Base-by-base conservation (phyloP, 2,113 vertebrate genomes). In the Thalassarche chlororhynchos region DNA sequence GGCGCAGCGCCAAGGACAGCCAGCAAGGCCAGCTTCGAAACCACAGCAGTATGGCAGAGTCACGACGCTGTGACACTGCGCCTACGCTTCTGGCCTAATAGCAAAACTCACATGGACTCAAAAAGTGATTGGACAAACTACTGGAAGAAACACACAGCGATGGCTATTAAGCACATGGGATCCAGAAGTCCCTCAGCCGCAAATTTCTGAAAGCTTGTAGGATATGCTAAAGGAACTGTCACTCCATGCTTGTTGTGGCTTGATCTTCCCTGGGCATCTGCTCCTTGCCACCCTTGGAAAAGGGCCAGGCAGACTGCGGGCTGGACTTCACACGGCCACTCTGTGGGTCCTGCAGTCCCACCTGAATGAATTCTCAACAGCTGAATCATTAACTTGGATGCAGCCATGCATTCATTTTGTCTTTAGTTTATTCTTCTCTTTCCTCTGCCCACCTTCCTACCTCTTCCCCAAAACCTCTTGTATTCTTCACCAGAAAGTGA, bases 21-120 rank as follows among this genome's bases (percentile, higher is more conserved):
- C 38, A 42, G 7, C 17, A 40, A 55, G 36, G 29, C 5, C 17
- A 46, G 29, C 66, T 47, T 25, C 2, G 1, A 29, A 78, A 68
- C 4, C 26, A 19, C 7, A 19, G 12, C 34, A 70, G 24, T 5
- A 42, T 1, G 6, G 46, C 40, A 88, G 36, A 64, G n/a, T 17
- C 32, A 74, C 0, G 1, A 44, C 1, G 11, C 34, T 61, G 17
- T 54, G 28, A 84, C 34, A 66, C 9, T 1, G 0, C 6, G 23
- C 26, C 40, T n/a, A 14, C 1, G 1, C 36, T 70, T 75, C 51
- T 66, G 36, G 25, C 20, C 31, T 66, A 52, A 21, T 2, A 57
- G 1, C 7, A 84, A 81, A 58, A 66, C 23, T 46, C 34, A 58
- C 21, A 44, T 6, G 3, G 5, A 62, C 34, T 42, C 65, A 75